Percentiles rank a stretch among this genome's conserved stretches.
Conservation (phyloP, 2,113 vertebrate species). For the Muntiacus muntjak region DNA sequence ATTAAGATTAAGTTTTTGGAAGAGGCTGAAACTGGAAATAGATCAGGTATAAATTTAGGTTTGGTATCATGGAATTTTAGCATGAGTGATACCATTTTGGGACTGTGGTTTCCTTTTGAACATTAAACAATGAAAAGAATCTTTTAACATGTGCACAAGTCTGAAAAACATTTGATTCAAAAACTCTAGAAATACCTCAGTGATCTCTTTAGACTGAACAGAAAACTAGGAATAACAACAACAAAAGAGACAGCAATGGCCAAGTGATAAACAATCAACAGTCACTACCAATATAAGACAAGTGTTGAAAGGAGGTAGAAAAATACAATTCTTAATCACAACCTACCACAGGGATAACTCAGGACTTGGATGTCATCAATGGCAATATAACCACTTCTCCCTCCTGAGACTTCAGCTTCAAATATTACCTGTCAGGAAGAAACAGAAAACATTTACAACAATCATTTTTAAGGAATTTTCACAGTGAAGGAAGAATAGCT, state of each 20-base stretch:
- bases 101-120: neutral
- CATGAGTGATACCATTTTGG: neutral
- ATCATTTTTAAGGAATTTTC: conserved; percentile 67
- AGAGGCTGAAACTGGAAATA: neutral
- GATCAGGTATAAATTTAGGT: neutral
- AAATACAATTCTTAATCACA: conserved; percentile 84
- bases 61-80: neutral
- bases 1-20: neutral
- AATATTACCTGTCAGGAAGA: conserved; percentile 93
- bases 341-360: conserved; percentile 99
- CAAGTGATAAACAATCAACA: conserved; percentile 76
- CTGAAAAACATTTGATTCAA: neutral
- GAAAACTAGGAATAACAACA: conserved; percentile 58
- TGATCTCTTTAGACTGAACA: conserved; percentile 21
- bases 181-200: neutral
- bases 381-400: conserved; percentile 95
- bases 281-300: conserved; percentile 67
- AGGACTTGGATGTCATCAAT: conserved; percentile 99
- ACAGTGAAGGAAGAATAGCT: conserved; percentile 26
- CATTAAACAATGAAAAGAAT: neutral
- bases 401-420: conserved; percentile 95
- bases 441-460: conserved; percentile 76
- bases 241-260: conserved; percentile 76
- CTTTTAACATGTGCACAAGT: neutral
- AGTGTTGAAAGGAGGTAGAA: conserved; percentile 76